Conservation (phyloP, 2,888 invertebrate genomes). For the Pelosia muscerda region DNA sequence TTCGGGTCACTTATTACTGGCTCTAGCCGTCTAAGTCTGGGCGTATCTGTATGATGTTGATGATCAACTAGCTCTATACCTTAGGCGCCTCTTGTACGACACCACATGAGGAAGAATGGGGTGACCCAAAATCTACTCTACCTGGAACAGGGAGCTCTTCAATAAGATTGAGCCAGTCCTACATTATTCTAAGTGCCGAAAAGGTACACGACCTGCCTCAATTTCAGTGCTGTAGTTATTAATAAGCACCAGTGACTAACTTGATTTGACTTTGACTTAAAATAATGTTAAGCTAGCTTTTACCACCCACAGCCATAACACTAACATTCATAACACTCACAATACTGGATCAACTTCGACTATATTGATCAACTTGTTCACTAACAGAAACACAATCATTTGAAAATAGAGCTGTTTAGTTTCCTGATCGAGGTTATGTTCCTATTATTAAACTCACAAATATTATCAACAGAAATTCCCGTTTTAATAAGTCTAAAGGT, state of each 20-base stretch:
- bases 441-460: not conserved
- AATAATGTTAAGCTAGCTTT: too few relatives aligned
- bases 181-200: not conserved
- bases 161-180: not conserved
- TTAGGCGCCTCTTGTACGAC: too few relatives aligned
- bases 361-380: constrained; percentile 1
- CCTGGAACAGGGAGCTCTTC: too few relatives aligned
- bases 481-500: not conserved
- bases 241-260: not conserved
- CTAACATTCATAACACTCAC: not conserved
- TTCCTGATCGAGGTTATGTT: not conserved
- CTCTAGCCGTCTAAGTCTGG: too few relatives aligned
- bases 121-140: too few relatives aligned
- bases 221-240: not conserved
- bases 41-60: too few relatives aligned
- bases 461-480: not conserved
- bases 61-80: too few relatives aligned
- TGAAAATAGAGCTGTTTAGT: not conserved
- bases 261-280: too few relatives aligned
- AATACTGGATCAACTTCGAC: constrained; percentile 2
- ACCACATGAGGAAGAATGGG: too few relatives aligned
- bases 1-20: too few relatives aligned
- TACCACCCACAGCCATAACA: constrained; percentile 2
- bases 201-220: constrained; percentile 1
- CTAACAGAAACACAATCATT: not conserved